A percentile compares a stretch with the other conserved stretches of the same genome.
These are phyloP conservation scores for Phyllostomus hastatus DNA, from an alignment of 2,113 vertebrate species.

Conservation along the genomic window DNA sequence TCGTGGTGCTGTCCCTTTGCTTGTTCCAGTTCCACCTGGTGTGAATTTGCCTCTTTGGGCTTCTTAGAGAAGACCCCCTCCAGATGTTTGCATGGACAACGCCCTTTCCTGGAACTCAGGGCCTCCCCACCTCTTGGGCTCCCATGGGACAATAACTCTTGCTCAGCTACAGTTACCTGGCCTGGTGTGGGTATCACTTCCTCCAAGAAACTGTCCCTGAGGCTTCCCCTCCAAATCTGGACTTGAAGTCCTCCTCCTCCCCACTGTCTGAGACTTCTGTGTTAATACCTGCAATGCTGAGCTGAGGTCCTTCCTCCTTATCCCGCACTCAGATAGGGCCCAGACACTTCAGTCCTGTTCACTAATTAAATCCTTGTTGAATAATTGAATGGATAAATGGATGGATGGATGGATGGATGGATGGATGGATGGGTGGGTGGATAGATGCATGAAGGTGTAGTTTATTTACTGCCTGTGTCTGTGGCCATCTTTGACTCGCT, in stretches of 20 bases:
- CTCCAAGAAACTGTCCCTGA: background rate
- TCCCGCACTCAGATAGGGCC: background rate
- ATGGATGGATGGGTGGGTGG: no score
- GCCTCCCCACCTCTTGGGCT: background rate
- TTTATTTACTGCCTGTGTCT: background rate
- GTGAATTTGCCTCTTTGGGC: background rate
- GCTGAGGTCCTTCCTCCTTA: background rate
- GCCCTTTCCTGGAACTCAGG: background rate
- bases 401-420: background rate
- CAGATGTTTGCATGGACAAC: background rate
- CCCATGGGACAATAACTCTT: background rate
- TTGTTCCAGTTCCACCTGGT: background rate
- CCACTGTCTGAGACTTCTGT: no score
- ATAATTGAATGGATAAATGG: background rate
- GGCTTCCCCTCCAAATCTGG: background rate
- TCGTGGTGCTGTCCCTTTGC: background rate
- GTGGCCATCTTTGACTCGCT: background rate
- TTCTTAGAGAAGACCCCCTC: background rate
- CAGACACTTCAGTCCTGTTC: background rate
- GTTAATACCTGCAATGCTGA: background rate
- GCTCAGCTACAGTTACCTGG: background rate
- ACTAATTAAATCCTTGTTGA: background rate
- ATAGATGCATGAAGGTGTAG: no score
- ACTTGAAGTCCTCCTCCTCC: fast-evolving
- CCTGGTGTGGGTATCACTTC: background rate